A percentile compares a stretch with the other conserved stretches of the same genome.
Conservation (phyloP, 2,797 vertebrate species). For the Spheniscus humboldti region DNA sequence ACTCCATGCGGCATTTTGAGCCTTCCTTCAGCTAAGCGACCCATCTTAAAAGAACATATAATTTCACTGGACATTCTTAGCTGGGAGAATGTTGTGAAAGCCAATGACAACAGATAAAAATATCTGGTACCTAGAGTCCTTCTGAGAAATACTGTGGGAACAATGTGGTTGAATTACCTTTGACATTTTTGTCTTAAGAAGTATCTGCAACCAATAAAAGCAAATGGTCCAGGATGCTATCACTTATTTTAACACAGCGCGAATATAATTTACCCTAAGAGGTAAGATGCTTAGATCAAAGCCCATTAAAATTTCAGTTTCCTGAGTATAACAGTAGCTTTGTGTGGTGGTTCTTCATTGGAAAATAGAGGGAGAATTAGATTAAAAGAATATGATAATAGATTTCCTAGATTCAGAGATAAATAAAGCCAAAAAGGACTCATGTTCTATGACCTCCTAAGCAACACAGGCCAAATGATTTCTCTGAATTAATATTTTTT, state of each 20-base stretch:
- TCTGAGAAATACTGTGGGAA: not conserved
- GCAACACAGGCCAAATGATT: not conserved
- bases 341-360: not conserved
- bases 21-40: not conserved
- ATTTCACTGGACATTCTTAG: not conserved
- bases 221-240: not conserved
- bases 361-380: not conserved
- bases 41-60: conserved; percentile 2
- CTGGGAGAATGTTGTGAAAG: not conserved
- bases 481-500: not conserved
- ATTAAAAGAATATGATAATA: not conserved
- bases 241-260: not conserved
- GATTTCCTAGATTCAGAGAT: not conserved
- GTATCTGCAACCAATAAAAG: not conserved
- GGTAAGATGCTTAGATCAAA: not conserved
- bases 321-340: not conserved
- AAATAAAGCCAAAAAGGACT: not conserved
- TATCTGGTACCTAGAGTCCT: not conserved
- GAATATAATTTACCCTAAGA: not conserved
- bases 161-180: not conserved
- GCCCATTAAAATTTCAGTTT: not conserved
- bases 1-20: not conserved
- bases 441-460: not conserved
- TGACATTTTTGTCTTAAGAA: not conserved
- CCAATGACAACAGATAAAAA: not conserved